Percentiles rank a stretch among this genome's conserved stretches.
Evolutionary conservation across 64 coral and sea anemone species (phyloP).

Genomic region (Cladopsammia gracilis): DNA sequence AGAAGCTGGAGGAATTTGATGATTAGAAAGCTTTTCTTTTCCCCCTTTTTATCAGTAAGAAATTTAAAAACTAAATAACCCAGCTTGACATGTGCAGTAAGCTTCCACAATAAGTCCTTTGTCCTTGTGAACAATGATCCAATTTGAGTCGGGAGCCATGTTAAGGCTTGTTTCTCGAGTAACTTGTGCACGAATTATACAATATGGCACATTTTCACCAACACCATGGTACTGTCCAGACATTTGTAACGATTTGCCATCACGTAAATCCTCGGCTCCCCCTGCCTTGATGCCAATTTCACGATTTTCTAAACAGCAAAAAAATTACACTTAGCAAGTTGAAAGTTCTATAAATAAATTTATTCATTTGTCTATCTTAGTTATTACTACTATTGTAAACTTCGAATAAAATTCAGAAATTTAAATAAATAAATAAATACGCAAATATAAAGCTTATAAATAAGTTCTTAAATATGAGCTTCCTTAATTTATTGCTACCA

Average conservation of each 20-base stretch:
- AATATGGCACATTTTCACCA: background rate
- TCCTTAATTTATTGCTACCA: no score
- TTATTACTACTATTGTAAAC: no score
- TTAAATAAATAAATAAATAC: no score
- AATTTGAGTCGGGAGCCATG: background rate
- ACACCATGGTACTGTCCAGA: background rate
- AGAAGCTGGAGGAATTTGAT: no score
- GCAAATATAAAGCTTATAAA: no score
- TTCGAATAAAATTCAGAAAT: no score
- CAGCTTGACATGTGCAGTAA: background rate
- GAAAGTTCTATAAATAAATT: no score
- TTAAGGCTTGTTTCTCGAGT: background rate
- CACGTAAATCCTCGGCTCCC: background rate
- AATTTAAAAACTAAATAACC: background rate
- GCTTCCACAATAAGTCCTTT: background rate
- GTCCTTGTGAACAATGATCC: background rate
- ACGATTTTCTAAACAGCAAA: background rate
- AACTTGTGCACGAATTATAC: background rate
- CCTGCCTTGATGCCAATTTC: background rate
- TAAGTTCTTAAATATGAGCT: no score
- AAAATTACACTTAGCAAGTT: background rate
- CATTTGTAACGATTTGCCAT: background rate
- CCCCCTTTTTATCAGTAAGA: background rate
- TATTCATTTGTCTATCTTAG: no score
- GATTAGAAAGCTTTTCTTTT: no score